These are phyloP conservation scores for Pharmacophagus antenor DNA, from an alignment of 2,888 invertebrate genomes.

Conservation along the genomic window DNA sequence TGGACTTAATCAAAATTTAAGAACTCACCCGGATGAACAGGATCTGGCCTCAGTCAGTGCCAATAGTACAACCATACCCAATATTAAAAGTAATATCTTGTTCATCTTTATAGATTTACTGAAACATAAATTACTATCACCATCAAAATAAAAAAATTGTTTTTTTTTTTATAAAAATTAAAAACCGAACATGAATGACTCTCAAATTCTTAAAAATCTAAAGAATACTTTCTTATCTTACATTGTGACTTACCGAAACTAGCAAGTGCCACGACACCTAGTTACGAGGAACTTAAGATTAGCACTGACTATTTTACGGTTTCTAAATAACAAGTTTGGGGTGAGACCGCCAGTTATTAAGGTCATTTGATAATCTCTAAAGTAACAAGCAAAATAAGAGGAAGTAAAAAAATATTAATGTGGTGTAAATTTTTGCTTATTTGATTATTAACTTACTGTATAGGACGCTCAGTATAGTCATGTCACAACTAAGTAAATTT, in stretches of 20 bases:
- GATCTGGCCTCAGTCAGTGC: conserved; percentile 15
- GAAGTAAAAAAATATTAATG: neutral
- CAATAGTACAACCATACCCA: conserved; percentile 11
- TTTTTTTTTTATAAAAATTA: neutral
- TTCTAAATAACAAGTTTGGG: conserved; percentile 15
- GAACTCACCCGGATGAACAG: conserved; percentile 15
- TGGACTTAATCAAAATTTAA: neutral
- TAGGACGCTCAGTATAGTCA: too few species aligned
- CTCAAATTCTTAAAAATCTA: neutral
- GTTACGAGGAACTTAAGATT: conserved; percentile 14
- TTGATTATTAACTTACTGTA: too few species aligned
- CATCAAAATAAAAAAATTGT: neutral
- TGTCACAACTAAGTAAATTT: too few species aligned
- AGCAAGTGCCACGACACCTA: conserved; percentile 7
- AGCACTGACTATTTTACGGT: conserved; percentile 9
- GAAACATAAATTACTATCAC: conserved; percentile 6
- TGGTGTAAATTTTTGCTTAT: neutral
- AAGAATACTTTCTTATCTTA: neutral
- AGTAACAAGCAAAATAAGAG: conserved; percentile 7
- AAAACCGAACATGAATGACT: neutral
- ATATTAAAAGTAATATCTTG: conserved; percentile 8
- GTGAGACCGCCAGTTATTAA: conserved; percentile 7
- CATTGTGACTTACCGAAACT: neutral
- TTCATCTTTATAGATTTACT: conserved; percentile 16
- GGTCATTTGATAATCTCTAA: conserved; percentile 25